phyloP scores from a whole-genome alignment of 2,888 invertebrate species.

The Mechanitis messenoides region DNA sequence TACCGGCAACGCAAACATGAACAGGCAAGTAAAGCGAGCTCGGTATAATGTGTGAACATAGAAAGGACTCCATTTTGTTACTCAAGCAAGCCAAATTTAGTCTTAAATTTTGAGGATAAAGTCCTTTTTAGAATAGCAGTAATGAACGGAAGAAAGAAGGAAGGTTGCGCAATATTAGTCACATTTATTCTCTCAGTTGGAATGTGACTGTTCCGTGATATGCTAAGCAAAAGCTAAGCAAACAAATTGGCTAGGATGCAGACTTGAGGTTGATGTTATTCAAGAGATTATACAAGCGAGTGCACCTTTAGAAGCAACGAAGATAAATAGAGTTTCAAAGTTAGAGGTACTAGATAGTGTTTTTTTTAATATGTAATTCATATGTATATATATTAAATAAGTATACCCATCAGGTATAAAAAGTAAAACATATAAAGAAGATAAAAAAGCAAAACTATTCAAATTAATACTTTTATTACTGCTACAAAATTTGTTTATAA shows the following conservation, averaged over 20 bases:
- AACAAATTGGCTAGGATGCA: constrained; percentile 57
- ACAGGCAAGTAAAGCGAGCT: constrained; percentile 56
- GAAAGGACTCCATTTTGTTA: constrained; percentile 31
- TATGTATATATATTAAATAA: neutral
- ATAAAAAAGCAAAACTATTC: too few species aligned
- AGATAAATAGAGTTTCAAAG: neutral
- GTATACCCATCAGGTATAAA: too few species aligned
- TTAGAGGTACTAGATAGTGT: too few species aligned
- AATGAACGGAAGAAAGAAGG: constrained; percentile 38
- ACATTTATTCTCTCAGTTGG: constrained; percentile 58
- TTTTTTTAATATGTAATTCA: neutral
- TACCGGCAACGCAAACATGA: constrained; percentile 66
- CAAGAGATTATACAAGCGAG: constrained; percentile 28
- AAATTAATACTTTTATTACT: too few species aligned
- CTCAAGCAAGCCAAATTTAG: constrained; percentile 7
- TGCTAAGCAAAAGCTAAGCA: constrained; percentile 69
- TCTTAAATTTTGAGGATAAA: constrained; percentile 8
- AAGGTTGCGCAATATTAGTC: constrained; percentile 44
- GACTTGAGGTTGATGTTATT: constrained; percentile 28
- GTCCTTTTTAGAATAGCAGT: constrained; percentile 10
- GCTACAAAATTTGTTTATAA: too few species aligned
- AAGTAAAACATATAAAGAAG: too few species aligned
- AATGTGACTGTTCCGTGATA: constrained; percentile 66
- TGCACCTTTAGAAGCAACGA: constrained; percentile 21
- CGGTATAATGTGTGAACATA: constrained; percentile 27